A percentile compares a stretch with the other conserved stretches of the same genome.
phyloP scores from a whole-genome alignment of 2,113 vertebrate genomes.

The Calonectris borealis region DNA sequence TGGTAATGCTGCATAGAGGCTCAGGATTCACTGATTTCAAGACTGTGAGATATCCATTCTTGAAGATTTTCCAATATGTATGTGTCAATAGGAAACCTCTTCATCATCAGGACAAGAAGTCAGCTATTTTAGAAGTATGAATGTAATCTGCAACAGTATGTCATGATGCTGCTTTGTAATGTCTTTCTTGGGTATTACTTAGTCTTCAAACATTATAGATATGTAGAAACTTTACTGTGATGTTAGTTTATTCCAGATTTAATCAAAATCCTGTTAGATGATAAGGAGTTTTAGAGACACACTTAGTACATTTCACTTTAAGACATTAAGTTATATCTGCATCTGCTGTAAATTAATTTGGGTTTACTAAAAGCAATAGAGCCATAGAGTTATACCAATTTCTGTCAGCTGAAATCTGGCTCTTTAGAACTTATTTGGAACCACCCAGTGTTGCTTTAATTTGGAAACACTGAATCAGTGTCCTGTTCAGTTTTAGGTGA shows the following conservation, averaged over 20 bases:
- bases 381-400: background rate
- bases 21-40: background rate
- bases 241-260: background rate
- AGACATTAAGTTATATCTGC: background rate
- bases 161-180: background rate
- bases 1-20: background rate
- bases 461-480: slow-evolving; percentile 26
- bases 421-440: background rate
- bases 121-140: background rate
- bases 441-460: background rate
- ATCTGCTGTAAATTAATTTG: slow-evolving; percentile 20
- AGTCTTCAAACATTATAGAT: background rate
- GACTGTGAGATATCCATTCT: background rate
- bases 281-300: background rate
- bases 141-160: background rate
- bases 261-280: background rate
- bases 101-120: background rate
- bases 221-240: background rate
- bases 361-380: background rate
- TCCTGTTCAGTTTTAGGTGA: slow-evolving; percentile 20
- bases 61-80: background rate
- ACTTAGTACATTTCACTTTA: background rate
- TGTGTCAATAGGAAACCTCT: background rate
- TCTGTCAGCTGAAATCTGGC: background rate
- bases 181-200: background rate